phyloP scores from a whole-genome alignment of 2,797 vertebrate species.

The Molossus alvarezi region DNA sequence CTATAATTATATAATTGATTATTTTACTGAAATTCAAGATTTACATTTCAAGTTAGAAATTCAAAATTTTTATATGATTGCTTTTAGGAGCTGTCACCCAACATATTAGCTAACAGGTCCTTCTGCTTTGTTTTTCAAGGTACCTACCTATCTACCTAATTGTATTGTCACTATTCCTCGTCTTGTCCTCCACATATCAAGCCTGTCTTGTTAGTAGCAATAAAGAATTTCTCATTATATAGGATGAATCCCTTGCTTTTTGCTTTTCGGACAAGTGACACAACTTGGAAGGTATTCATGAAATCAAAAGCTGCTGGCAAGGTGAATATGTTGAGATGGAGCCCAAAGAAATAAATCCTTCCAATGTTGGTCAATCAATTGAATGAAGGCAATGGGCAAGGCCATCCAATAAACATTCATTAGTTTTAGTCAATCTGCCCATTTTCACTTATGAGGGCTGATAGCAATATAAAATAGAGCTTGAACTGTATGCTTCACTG shows the following conservation, averaged over 20 bases:
- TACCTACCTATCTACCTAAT: neutral
- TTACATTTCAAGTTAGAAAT: slow-evolving; percentile 42
- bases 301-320: slow-evolving; percentile 13
- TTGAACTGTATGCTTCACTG: slow-evolving; percentile 3
- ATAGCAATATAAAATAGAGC: neutral
- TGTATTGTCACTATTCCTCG: neutral
- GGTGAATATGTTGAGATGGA: slow-evolving; percentile 12
- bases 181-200: slow-evolving; percentile 30
- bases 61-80: slow-evolving; percentile 45
- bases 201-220: slow-evolving; percentile 50
- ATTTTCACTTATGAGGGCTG: neutral
- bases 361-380: neutral
- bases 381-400: neutral
- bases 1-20: neutral
- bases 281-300: slow-evolving; percentile 43
- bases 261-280: slow-evolving; percentile 24
- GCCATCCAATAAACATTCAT: neutral
- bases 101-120: neutral
- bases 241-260: neutral
- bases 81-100: neutral
- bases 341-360: slow-evolving; percentile 41
- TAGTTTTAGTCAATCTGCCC: slow-evolving; percentile 41
- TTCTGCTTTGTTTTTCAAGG: slow-evolving; percentile 28
- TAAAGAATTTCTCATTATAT: slow-evolving; percentile 30
- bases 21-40: slow-evolving; percentile 58